Evolutionary conservation across 2,113 vertebrate species (phyloP).

Genomic region (Spheniscus mendiculus): DNA sequence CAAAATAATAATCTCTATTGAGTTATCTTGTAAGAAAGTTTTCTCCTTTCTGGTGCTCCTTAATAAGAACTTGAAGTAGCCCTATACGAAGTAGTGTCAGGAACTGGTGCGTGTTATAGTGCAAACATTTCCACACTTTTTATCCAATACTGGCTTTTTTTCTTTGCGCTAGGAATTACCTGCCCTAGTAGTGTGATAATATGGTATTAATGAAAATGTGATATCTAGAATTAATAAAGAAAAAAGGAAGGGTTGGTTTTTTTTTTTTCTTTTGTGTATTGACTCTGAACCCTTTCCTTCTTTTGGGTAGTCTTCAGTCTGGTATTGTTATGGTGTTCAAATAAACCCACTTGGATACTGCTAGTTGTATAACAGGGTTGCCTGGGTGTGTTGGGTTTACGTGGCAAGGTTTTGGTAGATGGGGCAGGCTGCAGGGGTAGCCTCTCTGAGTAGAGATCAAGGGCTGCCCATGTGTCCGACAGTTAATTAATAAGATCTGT

Average conservation of each 20-base stretch:
- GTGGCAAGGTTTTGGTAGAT: neutral
- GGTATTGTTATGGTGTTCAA: neutral
- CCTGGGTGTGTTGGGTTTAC: neutral
- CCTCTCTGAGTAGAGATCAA: neutral
- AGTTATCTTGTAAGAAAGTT: neutral
- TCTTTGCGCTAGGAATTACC: neutral
- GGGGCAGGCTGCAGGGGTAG: neutral
- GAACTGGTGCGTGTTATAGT: neutral
- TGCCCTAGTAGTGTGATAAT: neutral
- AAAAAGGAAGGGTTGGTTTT: too few species aligned
- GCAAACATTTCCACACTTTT: neutral
- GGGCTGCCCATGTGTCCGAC: neutral
- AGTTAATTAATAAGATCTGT: neutral
- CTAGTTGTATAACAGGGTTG: neutral
- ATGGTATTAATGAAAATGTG: neutral
- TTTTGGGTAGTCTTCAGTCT: neutral
- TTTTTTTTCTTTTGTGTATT: neutral
- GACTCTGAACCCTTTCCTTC: neutral
- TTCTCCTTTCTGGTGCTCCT: neutral
- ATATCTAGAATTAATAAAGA: neutral
- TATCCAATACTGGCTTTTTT: neutral
- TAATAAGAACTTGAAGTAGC: neutral
- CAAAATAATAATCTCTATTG: neutral
- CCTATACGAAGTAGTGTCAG: neutral
- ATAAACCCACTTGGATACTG: neutral